Evolutionary conservation across 1,140 invertebrate species (phyloP), one percentile per base, ranked within the genome.

Genomic region (Potamilus streckersoni): DNA sequence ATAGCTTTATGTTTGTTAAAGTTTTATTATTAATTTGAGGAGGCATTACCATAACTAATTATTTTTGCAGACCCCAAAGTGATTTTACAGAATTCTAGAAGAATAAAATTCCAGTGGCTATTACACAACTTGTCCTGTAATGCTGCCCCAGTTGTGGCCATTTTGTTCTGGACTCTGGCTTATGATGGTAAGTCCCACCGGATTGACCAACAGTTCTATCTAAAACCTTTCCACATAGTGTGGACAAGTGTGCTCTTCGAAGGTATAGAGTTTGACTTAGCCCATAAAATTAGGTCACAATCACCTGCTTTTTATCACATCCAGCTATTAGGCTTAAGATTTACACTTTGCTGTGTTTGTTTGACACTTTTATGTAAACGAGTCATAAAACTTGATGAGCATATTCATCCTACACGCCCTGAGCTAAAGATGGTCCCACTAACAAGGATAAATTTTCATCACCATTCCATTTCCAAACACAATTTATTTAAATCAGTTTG

Each of bases 111-210:
- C 17, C 85, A 86, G 70, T 84, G 83, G 83, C 60, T 82, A 19
- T 66, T 86, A 61, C 81, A 86, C 69, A 86, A 82, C 62, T 67
- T 85, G 15, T 75, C 79, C 49, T 69, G 69, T 57, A 76, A 71
- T 62, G 58, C 80, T 27, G 80, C 82, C 4, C 64, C 81, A 13
- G 77, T 86, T n/a, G 83, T 86, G 8, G 79, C 82, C 60, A 72
- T 78, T n/a, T 70, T 85, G 56, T 85, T 82, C 62, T 85, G 85
- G 83, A 80, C 74, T 38, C 74, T 86, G 62, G 82, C 84, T 31
- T 86, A 85, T 80, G 79, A 81, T 79, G 84, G 82, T 84, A 69
- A 75, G 69, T 72, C 6, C 20, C 23, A 56, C 27, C 1, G 14
- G 27, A 20, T 63, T 62, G 60, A n/a, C 23, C 12, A 23, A 62